Evolutionary conservation across 2,888 invertebrate genomes (phyloP), one percentile per base, ranked within the genome.

Genomic region (Lepetodrilus schrolli): DNA sequence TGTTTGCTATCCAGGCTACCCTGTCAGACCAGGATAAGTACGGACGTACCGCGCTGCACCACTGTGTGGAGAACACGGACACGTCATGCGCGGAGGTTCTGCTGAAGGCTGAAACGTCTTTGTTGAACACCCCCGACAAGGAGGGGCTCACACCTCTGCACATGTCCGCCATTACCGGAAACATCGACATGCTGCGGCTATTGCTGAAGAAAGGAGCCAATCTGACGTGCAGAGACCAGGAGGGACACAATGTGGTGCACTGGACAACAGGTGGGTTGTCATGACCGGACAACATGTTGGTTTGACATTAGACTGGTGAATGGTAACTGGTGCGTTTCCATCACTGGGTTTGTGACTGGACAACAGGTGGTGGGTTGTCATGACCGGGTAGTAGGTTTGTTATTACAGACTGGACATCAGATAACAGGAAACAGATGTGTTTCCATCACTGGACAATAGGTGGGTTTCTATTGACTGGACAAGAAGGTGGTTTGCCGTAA

Each of bases 61-160:
- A 98, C 92, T 98, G 98, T 92, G 96, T 94, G 74, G 94, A 94
- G 82, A 92, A 92, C 78, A 83, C 89, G 78, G 92, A 92, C 90
- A 92, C 95, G 10, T 93, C 93, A 84, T 94, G 95, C 85, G 94
- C 93, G 1, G 92, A 93, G 81, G 88, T 92, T 73, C 93, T 97
- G 77, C 94, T 96, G 92, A 84, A 87, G 13, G 94, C 95, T 70
- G 96, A 96, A 83, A 95, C 96, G n/a, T 94, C 82, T 2, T 73
- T 90, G 20, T 69, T 89, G 7, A 82, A 87, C 49, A 66, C 79
- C 17, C 79, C 87, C 43, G 90, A 90, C 94, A 95, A 96, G 83
- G 97, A 98, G 91, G 98, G 98, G 1, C 96, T 97, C 89, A 97
- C 98, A 8, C 95, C 98, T 8, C 93, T 99, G 72, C 97, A 98